phyloP scores from a whole-genome alignment of 2,888 invertebrate species.

The Priocnemis perturbator region DNA sequence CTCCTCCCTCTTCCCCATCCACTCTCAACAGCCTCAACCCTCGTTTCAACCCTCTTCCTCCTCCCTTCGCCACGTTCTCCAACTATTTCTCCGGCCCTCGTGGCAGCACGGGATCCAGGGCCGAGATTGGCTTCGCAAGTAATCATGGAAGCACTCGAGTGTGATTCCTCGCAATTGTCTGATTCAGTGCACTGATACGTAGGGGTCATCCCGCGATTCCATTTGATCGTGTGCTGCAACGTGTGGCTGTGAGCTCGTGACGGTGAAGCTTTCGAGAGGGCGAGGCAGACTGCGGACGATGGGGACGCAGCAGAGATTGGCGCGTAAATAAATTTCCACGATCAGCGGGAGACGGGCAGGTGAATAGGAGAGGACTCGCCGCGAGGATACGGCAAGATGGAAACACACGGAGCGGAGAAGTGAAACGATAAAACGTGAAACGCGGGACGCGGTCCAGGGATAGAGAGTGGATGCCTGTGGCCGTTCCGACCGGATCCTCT shows the following conservation, averaged over 20 bases:
- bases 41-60: too few relatives aligned
- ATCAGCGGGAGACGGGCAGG: neutral
- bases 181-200: slow-evolving; percentile 42
- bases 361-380: neutral
- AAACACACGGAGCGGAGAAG: neutral
- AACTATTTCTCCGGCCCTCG: too few relatives aligned
- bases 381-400: too few relatives aligned
- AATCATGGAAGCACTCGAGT: slow-evolving; percentile 44
- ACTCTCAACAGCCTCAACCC: too few relatives aligned
- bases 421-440: neutral
- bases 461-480: slow-evolving; percentile 20
- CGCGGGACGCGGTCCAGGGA: neutral
- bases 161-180: slow-evolving; percentile 55
- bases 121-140: slow-evolving; percentile 52
- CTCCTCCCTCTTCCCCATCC: too few relatives aligned
- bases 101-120: neutral
- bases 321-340: neutral
- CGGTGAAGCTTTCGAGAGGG: neutral
- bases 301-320: too few relatives aligned
- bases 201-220: neutral
- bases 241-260: neutral
- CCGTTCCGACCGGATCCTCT: slow-evolving; percentile 37
- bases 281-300: too few relatives aligned
- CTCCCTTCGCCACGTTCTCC: too few relatives aligned
- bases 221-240: neutral